These are phyloP conservation scores for Sceliomorpha sp. DNA, from an alignment of 2,888 invertebrate species.

Conservation along the genomic window DNA sequence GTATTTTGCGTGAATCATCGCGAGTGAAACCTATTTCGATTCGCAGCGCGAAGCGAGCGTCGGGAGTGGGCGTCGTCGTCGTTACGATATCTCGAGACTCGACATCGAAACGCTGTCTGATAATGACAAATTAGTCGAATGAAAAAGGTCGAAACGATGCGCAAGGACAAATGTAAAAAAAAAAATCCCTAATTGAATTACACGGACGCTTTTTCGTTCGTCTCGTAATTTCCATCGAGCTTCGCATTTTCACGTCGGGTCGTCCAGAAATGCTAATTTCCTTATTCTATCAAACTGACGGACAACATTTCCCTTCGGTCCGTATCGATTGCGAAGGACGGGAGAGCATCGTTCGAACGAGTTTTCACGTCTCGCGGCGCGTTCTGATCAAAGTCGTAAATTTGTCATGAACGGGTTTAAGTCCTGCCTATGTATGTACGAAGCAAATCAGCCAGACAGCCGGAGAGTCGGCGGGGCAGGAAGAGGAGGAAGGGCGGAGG, in stretches of 20 bases:
- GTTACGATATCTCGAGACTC: constrained; percentile 12
- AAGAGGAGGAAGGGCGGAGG: too few relatives aligned
- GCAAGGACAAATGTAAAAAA: too few relatives aligned
- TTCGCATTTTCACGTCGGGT: too few relatives aligned
- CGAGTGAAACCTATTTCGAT: constrained; percentile 36
- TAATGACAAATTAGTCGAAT: not conserved
- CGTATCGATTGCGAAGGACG: constrained; percentile 31
- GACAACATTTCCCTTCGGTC: too few relatives aligned
- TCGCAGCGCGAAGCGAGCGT: constrained; percentile 20
- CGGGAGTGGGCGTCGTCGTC: constrained; percentile 23
- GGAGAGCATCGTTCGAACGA: constrained; percentile 29
- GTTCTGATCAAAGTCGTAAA: constrained; percentile 46
- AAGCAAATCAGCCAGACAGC: constrained; percentile 6
- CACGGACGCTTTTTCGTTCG: too few relatives aligned
- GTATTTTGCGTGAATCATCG: constrained; percentile 35
- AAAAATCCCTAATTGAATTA: constrained; percentile 8
- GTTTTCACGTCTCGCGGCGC: constrained; percentile 20
- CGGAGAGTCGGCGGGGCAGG: too few relatives aligned
- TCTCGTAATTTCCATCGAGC: too few relatives aligned
- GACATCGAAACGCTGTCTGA: constrained; percentile 9
- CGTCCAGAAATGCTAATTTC: too few relatives aligned
- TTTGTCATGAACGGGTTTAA: constrained; percentile 31
- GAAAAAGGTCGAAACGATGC: constrained; percentile 1
- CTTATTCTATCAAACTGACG: too few relatives aligned
- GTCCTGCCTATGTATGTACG: constrained; percentile 24